Conservation (phyloP, 2,888 invertebrate genomes). For the Euspilapteryx auroguttella region DNA sequence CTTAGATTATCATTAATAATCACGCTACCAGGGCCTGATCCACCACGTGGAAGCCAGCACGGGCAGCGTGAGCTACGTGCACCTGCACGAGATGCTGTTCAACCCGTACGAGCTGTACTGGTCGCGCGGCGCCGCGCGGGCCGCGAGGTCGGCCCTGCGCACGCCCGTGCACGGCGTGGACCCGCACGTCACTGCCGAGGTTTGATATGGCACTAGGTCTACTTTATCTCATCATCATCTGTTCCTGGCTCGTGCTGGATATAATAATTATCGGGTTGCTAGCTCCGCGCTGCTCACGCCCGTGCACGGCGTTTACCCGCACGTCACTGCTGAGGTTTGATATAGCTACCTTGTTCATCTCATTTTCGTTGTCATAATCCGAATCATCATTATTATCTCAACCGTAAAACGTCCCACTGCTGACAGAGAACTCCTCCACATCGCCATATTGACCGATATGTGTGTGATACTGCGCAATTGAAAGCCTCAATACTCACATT, state of each 20-base stretch:
- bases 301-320: slow-evolving; percentile 63
- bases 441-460: too few species aligned
- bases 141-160: slow-evolving; percentile 67
- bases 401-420: too few species aligned
- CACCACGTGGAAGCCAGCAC: slow-evolving; percentile 63
- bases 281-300: slow-evolving; percentile 68
- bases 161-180: slow-evolving; percentile 66
- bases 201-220: slow-evolving; percentile 13
- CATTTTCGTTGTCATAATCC: not conserved
- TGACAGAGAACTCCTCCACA: too few species aligned
- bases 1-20: too few species aligned
- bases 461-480: too few species aligned
- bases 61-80: slow-evolving; percentile 63
- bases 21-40: slow-evolving; percentile 68
- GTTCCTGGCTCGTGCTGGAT: not conserved
- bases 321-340: slow-evolving; percentile 68
- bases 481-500: too few species aligned
- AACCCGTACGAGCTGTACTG: slow-evolving; percentile 75
- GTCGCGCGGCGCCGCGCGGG: slow-evolving; percentile 61
- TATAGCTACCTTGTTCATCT: too few species aligned
- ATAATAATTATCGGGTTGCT: too few species aligned
- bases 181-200: slow-evolving; percentile 65
- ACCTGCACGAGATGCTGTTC: slow-evolving; percentile 78
- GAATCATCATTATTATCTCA: too few species aligned
- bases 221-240: not conserved